A percentile compares a stretch with the other conserved stretches of the same genome.
Conservation (phyloP, 1,140 invertebrate genomes). For the Thereuonema tuberculata region DNA sequence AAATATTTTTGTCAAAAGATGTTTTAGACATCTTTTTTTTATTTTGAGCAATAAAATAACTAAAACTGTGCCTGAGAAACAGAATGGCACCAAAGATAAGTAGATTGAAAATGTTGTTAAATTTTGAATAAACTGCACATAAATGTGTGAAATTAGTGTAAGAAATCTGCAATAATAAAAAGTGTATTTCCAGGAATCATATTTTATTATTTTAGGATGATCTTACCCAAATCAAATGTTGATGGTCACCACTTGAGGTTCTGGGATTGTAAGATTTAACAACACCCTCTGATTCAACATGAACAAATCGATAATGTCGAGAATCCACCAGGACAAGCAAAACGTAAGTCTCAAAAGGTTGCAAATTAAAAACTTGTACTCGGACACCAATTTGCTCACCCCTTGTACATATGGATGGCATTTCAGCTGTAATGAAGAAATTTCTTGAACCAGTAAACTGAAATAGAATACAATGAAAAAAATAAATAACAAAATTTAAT, state of each 20-base stretch:
- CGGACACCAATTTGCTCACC: conserved; percentile 45
- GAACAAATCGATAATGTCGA: conserved; percentile 39
- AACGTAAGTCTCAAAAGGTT: conserved; percentile 65
- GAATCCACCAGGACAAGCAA: conserved; percentile 46
- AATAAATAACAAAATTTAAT: conserved; percentile 1
- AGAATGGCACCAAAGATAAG: too few relatives aligned
- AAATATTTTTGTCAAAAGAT: too few relatives aligned
- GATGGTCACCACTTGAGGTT: conserved; percentile 31
- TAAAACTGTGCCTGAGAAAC: too few relatives aligned
- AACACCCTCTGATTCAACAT: conserved; percentile 39
- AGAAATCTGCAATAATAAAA: too few relatives aligned
- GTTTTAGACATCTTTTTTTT: too few relatives aligned
- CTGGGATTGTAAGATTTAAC: conserved; percentile 38
- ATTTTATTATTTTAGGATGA: background rate
- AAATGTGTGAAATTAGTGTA: too few relatives aligned
- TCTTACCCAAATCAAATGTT: conserved; percentile 37
- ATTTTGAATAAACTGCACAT: too few relatives aligned
- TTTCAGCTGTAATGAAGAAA: conserved; percentile 42
- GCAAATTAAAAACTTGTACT: conserved; percentile 81
- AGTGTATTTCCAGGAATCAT: background rate
- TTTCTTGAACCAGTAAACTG: conserved; percentile 37
- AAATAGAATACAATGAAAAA: too few relatives aligned
- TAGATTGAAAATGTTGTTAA: too few relatives aligned
- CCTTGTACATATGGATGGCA: conserved; percentile 34
- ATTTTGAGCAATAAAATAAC: too few relatives aligned